Conservation (phyloP, 1,140 invertebrate genomes). For the Drosophila varians region DNA sequence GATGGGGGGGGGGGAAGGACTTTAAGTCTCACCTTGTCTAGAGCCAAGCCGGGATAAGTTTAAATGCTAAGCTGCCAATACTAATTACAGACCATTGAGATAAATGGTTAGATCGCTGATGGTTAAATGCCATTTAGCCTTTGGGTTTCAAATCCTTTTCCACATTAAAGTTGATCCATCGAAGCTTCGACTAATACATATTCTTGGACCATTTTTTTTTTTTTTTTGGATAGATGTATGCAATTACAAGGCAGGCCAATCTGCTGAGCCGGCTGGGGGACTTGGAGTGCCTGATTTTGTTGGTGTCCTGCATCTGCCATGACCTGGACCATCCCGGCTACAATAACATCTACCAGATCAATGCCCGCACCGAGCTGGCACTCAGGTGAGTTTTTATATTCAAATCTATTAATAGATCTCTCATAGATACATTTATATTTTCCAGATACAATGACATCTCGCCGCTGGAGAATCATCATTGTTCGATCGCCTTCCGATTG, state of each 20-base stretch:
- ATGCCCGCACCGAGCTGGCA: slow-evolving; percentile 93
- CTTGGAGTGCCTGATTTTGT: slow-evolving; percentile 90
- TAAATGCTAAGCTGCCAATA: slow-evolving; percentile 10
- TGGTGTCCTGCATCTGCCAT: slow-evolving; percentile 94
- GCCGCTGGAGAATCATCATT: slow-evolving; percentile 95
- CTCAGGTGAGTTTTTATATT: slow-evolving; percentile 84
- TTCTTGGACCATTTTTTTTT: neutral
- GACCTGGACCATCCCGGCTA: slow-evolving; percentile 96
- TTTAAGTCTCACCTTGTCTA: slow-evolving; percentile 4
- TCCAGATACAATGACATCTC: slow-evolving; percentile 93
- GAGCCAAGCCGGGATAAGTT: neutral
- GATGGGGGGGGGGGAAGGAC: neutral
- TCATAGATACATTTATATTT: neutral
- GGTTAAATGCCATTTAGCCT: neutral
- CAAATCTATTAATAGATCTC: neutral
- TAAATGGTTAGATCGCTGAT: slow-evolving; percentile 24
- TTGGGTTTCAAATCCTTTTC: neutral
- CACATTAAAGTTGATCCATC: no score
- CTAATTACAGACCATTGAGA: slow-evolving; percentile 13
- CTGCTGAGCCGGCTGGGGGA: slow-evolving; percentile 88
- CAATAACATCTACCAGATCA: slow-evolving; percentile 95
- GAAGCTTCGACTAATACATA: no score
- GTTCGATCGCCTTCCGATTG: slow-evolving; percentile 93
- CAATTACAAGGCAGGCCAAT: slow-evolving; percentile 91
- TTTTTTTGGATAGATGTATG: slow-evolving; percentile 91